Evolutionary conservation across 1,140 invertebrate species (phyloP).

Genomic region (Anadara kagoshimensis): DNA sequence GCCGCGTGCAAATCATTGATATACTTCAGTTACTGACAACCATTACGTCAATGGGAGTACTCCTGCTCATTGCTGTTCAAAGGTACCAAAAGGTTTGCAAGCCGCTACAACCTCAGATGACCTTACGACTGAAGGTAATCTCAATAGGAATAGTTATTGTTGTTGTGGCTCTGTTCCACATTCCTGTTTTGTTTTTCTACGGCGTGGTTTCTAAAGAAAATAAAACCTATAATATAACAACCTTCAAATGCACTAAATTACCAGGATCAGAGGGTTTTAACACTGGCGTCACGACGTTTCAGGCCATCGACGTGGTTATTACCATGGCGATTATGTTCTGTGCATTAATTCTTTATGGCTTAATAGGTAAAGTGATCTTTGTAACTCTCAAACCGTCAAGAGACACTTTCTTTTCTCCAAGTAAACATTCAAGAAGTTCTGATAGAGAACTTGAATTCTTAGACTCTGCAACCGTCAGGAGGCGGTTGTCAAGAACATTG

Average conservation of each 20-base stretch:
- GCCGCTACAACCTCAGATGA: constrained; percentile 4
- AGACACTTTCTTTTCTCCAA: too few relatives aligned
- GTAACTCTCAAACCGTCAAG: too few relatives aligned
- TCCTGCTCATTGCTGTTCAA: constrained; percentile 17
- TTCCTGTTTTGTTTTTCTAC: constrained; percentile 15
- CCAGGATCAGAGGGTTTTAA: background rate
- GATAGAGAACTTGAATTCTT: too few relatives aligned
- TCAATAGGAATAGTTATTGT: background rate
- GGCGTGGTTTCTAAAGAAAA: constrained; percentile 6
- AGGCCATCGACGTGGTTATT: background rate
- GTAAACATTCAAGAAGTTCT: too few relatives aligned
- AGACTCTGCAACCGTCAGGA: background rate
- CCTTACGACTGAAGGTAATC: background rate
- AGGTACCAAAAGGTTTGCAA: constrained; percentile 13
- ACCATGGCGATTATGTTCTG: background rate
- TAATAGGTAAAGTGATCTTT: too few relatives aligned
- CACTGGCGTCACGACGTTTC: constrained; percentile 9
- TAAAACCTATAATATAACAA: constrained; percentile 8
- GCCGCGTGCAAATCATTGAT: constrained; percentile 10
- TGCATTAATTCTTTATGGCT: background rate
- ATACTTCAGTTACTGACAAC: constrained; percentile 7
- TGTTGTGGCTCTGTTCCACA: background rate
- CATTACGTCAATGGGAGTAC: background rate
- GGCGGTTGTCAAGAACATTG: background rate
- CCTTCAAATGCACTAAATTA: constrained; percentile 4